Percentiles rank a stretch among this genome's conserved stretches.
phyloP scores from a whole-genome alignment of 1,140 invertebrate genomes.

The Conopomorpha cramerella region DNA sequence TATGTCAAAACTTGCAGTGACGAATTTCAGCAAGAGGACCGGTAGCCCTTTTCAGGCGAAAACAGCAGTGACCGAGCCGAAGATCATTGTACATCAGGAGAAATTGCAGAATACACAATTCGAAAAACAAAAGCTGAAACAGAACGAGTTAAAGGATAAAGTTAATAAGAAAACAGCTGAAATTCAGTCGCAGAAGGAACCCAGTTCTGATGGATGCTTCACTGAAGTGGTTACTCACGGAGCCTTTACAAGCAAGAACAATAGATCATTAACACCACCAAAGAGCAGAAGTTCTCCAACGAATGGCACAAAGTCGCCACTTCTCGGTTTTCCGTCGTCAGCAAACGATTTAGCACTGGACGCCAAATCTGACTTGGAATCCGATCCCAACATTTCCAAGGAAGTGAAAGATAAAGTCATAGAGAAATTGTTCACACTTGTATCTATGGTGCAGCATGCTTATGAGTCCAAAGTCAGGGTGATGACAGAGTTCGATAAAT shows the following conservation, averaged over 20 bases:
- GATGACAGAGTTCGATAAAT: slow-evolving; percentile 46
- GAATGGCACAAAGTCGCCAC: slow-evolving; percentile 21
- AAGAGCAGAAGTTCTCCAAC: slow-evolving; percentile 18
- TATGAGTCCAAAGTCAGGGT: slow-evolving; percentile 50
- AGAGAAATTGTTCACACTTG: slow-evolving; percentile 39
- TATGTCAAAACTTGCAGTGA: slow-evolving; percentile 44
- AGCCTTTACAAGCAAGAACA: slow-evolving; percentile 34
- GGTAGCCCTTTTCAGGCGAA: slow-evolving; percentile 38
- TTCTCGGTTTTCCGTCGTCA: slow-evolving; percentile 46
- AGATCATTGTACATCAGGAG: slow-evolving; percentile 25
- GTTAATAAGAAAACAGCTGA: slow-evolving; percentile 43
- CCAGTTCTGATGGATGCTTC: slow-evolving; percentile 41
- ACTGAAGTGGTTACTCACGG: slow-evolving; percentile 47
- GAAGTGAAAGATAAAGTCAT: slow-evolving; percentile 51
- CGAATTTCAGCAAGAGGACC: slow-evolving; percentile 37
- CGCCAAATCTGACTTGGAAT: slow-evolving; percentile 47
- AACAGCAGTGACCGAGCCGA: slow-evolving; percentile 10
- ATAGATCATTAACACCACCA: slow-evolving; percentile 11
- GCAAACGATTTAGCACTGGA: slow-evolving; percentile 47
- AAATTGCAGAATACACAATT: slow-evolving; percentile 27
- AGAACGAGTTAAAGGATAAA: slow-evolving; percentile 36
- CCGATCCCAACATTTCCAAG: slow-evolving; percentile 39
- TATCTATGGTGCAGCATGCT: slow-evolving; percentile 46
- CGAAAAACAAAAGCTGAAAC: slow-evolving; percentile 38
- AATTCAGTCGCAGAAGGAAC: slow-evolving; percentile 40